These are phyloP conservation scores for Drosophila ohnishii DNA, from an alignment of 1,140 invertebrate species.

Conservation along the genomic window DNA sequence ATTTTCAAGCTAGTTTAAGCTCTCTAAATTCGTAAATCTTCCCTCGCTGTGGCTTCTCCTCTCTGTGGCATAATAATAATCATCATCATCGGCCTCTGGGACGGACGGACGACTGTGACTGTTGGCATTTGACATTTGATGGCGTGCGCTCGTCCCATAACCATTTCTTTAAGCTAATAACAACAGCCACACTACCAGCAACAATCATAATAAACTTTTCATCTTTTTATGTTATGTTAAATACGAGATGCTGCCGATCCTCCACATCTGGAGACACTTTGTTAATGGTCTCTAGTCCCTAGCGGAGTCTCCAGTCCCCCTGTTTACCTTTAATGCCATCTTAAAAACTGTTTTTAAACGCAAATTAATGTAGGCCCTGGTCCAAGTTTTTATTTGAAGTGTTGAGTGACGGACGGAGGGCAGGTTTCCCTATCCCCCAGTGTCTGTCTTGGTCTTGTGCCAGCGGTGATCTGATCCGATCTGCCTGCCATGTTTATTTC, in stretches of 20 bases:
- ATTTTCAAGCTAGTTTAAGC: neutral
- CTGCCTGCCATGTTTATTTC: constrained; percentile 71
- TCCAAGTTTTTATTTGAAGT: constrained; percentile 74
- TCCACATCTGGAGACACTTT: constrained; percentile 79
- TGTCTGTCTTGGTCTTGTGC: constrained; percentile 20
- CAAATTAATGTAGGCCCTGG: constrained; percentile 74
- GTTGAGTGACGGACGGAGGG: constrained; percentile 62
- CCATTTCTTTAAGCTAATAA: constrained; percentile 77
- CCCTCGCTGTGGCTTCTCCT: constrained; percentile 16
- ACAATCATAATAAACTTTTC: constrained; percentile 81
- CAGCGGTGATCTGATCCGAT: constrained; percentile 44
- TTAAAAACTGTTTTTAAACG: constrained; percentile 81
- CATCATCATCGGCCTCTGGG: constrained; percentile 27
- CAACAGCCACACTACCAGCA: constrained; percentile 46
- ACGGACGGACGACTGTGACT: constrained; percentile 37
- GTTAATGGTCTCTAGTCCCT: constrained; percentile 62
- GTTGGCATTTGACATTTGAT: constrained; percentile 73
- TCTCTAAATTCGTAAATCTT: neutral
- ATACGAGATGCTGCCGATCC: constrained; percentile 59
- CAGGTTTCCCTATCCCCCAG: constrained; percentile 43
- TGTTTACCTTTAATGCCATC: constrained; percentile 79
- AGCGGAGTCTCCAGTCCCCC: constrained; percentile 21
- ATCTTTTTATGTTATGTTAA: constrained; percentile 81
- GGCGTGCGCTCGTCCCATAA: constrained; percentile 74
- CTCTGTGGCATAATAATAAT: constrained; percentile 18